phyloP scores from a whole-genome alignment of 2,888 invertebrate genomes.

The Hyposoter didymator region DNA sequence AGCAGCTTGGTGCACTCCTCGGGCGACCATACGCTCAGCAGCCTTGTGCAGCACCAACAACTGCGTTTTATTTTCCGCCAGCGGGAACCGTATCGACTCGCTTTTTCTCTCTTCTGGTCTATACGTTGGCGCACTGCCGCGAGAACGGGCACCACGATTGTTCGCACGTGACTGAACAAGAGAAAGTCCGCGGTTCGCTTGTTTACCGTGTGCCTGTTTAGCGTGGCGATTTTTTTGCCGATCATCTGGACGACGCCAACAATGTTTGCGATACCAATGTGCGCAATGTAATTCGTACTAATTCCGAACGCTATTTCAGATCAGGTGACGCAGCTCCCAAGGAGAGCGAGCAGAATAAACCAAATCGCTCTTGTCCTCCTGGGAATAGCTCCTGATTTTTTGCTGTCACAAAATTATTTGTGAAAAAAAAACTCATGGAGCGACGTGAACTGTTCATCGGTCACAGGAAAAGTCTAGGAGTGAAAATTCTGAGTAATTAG shows the following conservation, averaged over 20 bases:
- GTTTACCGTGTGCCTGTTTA: conserved; percentile 64
- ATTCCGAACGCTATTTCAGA: conserved; percentile 3
- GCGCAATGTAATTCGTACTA: not conserved
- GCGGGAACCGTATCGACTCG: conserved; percentile 33
- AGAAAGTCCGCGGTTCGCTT: conserved; percentile 63
- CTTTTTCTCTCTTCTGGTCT: conserved; percentile 6
- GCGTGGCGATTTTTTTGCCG: conserved; percentile 58
- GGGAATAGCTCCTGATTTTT: not conserved
- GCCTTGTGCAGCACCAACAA: conserved; percentile 43
- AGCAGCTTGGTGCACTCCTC: conserved; percentile 28
- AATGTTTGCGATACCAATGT: conserved; percentile 4
- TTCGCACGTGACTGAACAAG: conserved; percentile 70
- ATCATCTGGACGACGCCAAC: conserved; percentile 39
- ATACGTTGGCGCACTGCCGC: conserved; percentile 30
- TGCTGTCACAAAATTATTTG: too few species aligned
- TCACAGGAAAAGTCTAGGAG: not conserved
- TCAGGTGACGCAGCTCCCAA: not conserved
- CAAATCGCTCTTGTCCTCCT: not conserved
- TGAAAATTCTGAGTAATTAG: not conserved
- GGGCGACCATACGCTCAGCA: conserved; percentile 11
- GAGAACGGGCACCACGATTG: conserved; percentile 62
- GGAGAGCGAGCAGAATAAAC: too few species aligned
- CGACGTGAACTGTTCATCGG: too few species aligned
- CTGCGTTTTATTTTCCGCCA: conserved; percentile 64
- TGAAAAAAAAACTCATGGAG: too few species aligned